A percentile compares a stretch with the other conserved stretches of the same genome.
These are phyloP conservation scores for Xerus inauris DNA, from an alignment of 2,113 vertebrate species.

Conservation along the genomic window DNA sequence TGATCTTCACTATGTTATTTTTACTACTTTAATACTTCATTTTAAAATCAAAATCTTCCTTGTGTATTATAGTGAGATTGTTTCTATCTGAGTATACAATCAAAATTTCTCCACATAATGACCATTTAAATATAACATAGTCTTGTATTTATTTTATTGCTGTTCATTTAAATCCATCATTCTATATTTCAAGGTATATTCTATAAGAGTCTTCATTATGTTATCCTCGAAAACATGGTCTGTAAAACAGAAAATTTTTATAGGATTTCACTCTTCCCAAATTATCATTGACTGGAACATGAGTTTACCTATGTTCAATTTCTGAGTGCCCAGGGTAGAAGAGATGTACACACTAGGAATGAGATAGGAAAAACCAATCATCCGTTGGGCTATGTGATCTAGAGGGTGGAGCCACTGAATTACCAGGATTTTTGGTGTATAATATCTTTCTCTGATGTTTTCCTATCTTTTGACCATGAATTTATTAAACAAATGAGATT, in stretches of 20 bases:
- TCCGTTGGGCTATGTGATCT: accelerated
- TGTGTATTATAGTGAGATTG: not conserved
- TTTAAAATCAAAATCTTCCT: not conserved
- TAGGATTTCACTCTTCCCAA: not conserved
- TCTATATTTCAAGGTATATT: not conserved
- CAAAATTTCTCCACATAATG: not conserved
- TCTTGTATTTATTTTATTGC: not conserved
- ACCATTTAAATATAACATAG: not conserved
- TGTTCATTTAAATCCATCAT: not conserved
- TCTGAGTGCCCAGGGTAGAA: not conserved
- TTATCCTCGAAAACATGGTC: not conserved
- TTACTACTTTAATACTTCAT: not conserved
- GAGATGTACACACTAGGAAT: accelerated
- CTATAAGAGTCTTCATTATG: not conserved
- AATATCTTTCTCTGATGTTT: not conserved
- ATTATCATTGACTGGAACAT: not conserved
- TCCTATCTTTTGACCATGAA: not conserved
- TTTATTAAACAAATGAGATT: not conserved
- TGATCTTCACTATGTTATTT: not conserved
- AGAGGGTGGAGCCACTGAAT: not conserved
- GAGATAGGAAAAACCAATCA: not conserved
- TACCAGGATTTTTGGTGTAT: not conserved
- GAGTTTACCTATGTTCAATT: accelerated
- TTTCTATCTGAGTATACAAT: not conserved
- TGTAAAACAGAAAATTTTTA: not conserved